These are phyloP conservation scores for Lycocorax pyrrhopterus DNA, from an alignment of 2,113 vertebrate species.

Conservation along the genomic window DNA sequence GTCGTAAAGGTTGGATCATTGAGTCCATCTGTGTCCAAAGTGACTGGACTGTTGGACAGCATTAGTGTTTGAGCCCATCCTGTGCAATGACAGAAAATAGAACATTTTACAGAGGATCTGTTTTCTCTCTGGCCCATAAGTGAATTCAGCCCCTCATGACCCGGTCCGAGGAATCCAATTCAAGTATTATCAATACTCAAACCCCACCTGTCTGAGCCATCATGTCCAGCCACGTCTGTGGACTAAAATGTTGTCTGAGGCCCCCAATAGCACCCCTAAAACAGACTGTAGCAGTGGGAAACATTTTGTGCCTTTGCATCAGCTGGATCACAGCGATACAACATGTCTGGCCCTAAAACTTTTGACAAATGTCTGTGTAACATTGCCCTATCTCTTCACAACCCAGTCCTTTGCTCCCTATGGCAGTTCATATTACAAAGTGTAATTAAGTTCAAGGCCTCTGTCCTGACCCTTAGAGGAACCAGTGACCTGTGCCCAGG, in stretches of 20 bases:
- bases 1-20: accelerated
- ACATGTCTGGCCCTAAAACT: not conserved
- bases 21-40: not conserved
- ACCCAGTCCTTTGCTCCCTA: not conserved
- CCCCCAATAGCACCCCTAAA: not conserved
- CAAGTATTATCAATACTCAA: not conserved
- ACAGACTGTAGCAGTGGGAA: not conserved
- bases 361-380: not conserved
- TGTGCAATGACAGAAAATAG: not conserved
- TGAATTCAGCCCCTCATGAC: not conserved
- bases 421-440: not conserved
- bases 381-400: not conserved
- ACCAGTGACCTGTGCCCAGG: not conserved
- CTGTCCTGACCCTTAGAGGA: not conserved
- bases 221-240: accelerated
- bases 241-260: not conserved
- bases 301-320: not conserved
- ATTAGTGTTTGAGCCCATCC: not conserved
- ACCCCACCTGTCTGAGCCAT: not conserved
- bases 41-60: not conserved
- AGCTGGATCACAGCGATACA: accelerated
- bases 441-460: not conserved
- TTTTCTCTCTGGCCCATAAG: not conserved
- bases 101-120: accelerated
- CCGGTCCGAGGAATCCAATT: accelerated